Evolutionary conservation across 2,797 vertebrate genomes (phyloP).

Genomic region (Bovichtus variegatus): DNA sequence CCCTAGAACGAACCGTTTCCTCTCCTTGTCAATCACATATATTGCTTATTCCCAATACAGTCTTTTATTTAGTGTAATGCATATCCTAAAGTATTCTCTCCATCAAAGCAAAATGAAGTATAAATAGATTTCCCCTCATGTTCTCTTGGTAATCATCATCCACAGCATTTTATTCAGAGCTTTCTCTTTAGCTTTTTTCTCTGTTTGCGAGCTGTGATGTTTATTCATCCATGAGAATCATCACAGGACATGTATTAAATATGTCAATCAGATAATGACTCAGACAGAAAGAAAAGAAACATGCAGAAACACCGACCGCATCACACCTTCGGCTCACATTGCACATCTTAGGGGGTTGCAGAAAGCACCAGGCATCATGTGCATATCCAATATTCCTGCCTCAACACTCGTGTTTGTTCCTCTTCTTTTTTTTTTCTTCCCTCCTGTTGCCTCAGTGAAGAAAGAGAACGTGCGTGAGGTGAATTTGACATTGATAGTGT

Average conservation of each 20-base stretch:
- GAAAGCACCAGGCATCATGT: conserved; percentile 38
- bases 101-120: conserved; percentile 37
- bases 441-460: conserved; percentile 39
- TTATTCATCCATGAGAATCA: conserved; percentile 50
- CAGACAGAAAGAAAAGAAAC: conserved; percentile 13
- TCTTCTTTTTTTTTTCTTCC: conserved; percentile 20
- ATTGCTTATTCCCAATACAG: conserved; percentile 48
- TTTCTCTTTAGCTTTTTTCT: conserved; percentile 15
- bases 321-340: conserved; percentile 13
- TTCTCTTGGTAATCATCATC: conserved; percentile 47
- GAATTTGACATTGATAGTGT: conserved; percentile 50
- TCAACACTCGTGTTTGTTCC: conserved; percentile 55
- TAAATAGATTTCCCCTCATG: conserved; percentile 41
- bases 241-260: conserved; percentile 62
- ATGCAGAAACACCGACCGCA: neutral
- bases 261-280: conserved; percentile 64
- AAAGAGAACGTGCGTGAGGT: conserved; percentile 36
- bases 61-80: conserved; percentile 42
- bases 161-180: conserved; percentile 18
- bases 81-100: conserved; percentile 28
- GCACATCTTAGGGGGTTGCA: conserved; percentile 32
- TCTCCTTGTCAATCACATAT: conserved; percentile 74
- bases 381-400: conserved; percentile 54
- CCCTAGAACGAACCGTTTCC: conserved; percentile 69
- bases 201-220: conserved; percentile 31